Percentiles rank a stretch among this genome's conserved stretches.
Evolutionary conservation across 2,888 invertebrate genomes (phyloP).

Genomic region (Girardia tigrina): DNA sequence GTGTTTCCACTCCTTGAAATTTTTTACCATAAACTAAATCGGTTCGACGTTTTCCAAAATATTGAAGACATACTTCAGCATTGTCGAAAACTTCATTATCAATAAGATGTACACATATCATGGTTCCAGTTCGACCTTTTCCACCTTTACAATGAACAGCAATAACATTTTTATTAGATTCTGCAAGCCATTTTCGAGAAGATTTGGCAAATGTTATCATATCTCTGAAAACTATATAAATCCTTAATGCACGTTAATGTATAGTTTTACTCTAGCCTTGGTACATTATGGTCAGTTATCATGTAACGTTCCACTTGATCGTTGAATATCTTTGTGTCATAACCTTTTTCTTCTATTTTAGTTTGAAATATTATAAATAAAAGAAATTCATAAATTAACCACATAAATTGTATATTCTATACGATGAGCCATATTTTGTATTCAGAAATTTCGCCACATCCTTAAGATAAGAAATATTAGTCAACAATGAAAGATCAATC

Average conservation of each 20-base stretch:
- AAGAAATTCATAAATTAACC: slow-evolving; percentile 42
- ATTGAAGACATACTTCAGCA: slow-evolving; percentile 50
- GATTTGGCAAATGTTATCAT: slow-evolving; percentile 50
- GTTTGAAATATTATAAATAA: no score
- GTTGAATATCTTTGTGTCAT: slow-evolving; percentile 50
- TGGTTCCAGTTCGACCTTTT: slow-evolving; percentile 53
- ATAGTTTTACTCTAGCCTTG: slow-evolving; percentile 49
- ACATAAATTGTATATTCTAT: slow-evolving; percentile 53
- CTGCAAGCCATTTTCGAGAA: slow-evolving; percentile 49
- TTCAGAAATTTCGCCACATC: slow-evolving; percentile 53
- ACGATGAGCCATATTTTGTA: slow-evolving; percentile 51
- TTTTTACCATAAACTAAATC: slow-evolving; percentile 51
- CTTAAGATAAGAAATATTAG: slow-evolving; percentile 41
- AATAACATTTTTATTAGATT: slow-evolving; percentile 50
- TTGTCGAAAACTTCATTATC: slow-evolving; percentile 51
- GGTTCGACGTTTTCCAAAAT: slow-evolving; percentile 53
- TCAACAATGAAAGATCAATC: slow-evolving; percentile 37
- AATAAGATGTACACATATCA: slow-evolving; percentile 53
- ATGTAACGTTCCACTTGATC: slow-evolving; percentile 50
- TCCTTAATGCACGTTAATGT: not conserved
- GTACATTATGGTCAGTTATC: slow-evolving; percentile 54
- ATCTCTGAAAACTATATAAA: slow-evolving; percentile 44
- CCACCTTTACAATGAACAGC: slow-evolving; percentile 55
- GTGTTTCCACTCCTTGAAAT: slow-evolving; percentile 54
- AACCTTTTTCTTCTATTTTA: slow-evolving; percentile 51